A percentile compares a stretch with the other conserved stretches of the same genome.
Evolutionary conservation across 2,797 vertebrate species (phyloP).

Genomic region (Pteronotus mesoamericanus): DNA sequence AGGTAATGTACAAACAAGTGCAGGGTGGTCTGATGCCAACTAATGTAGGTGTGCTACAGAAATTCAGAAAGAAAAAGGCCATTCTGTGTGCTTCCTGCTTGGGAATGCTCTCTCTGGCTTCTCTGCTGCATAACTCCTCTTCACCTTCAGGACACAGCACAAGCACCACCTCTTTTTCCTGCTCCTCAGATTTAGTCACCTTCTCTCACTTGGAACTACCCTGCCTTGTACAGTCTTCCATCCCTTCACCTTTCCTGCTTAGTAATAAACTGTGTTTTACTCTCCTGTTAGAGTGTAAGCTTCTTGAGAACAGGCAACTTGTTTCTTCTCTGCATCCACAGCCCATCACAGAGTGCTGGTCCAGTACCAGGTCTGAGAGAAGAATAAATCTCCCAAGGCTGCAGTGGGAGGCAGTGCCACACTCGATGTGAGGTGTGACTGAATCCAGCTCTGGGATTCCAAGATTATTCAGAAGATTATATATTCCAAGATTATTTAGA

Average conservation of each 20-base stretch:
- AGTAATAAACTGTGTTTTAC: background rate
- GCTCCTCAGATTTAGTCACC: background rate
- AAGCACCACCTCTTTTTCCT: background rate
- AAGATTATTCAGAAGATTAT: background rate
- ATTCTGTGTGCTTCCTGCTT: background rate
- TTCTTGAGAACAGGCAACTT: background rate
- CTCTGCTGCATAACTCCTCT: background rate
- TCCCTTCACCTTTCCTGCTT: background rate
- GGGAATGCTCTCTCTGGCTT: background rate
- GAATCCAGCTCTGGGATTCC: background rate
- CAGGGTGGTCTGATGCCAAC: background rate
- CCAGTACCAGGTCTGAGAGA: background rate
- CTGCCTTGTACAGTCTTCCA: background rate
- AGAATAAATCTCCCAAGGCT: background rate
- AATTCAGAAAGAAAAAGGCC: background rate
- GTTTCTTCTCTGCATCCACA: background rate
- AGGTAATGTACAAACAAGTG: background rate
- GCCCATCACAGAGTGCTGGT: background rate
- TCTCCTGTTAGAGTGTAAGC: background rate
- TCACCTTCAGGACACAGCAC: background rate
- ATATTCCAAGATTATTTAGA: background rate
- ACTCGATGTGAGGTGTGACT: background rate
- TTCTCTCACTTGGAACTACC: background rate
- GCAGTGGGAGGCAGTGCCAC: background rate
- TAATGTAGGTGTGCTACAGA: background rate